Percentiles rank a stretch among this genome's conserved stretches.
phyloP scores from a whole-genome alignment of 2,797 vertebrate genomes.

The Acanthurus leucopareius region DNA sequence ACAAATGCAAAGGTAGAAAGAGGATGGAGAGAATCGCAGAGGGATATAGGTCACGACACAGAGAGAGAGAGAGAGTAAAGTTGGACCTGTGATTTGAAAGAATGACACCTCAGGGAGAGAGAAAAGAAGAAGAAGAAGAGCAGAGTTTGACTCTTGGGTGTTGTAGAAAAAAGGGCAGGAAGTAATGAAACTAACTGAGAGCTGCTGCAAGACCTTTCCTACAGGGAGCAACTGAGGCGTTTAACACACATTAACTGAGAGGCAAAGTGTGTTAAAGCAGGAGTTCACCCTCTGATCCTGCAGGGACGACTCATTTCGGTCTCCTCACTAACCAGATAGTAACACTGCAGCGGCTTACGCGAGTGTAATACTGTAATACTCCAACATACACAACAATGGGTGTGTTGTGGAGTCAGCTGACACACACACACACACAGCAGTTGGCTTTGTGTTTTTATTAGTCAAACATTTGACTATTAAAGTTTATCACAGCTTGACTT shows the following conservation, averaged over 20 bases:
- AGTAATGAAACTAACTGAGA: conserved; percentile 51
- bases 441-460: neutral
- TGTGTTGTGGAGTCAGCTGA: neutral
- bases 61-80: conserved; percentile 17
- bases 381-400: neutral
- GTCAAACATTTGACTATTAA: neutral
- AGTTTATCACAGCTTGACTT: neutral
- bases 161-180: conserved; percentile 27
- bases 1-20: conserved; percentile 1
- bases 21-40: neutral
- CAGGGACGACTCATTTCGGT: conserved; percentile 33
- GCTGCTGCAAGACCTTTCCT: conserved; percentile 33
- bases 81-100: conserved; percentile 17
- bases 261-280: conserved; percentile 53
- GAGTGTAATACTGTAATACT: neutral
- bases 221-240: conserved; percentile 39
- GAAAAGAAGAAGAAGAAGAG: conserved; percentile 1
- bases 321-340: conserved; percentile 28
- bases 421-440: neutral
- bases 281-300: conserved; percentile 30
- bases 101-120: conserved; percentile 31
- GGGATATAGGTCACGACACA: conserved; percentile 24
- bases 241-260: conserved; percentile 58
- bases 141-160: conserved; percentile 39
- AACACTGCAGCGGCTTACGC: neutral